These are phyloP conservation scores for Phrynocephalus forsythii DNA, from an alignment of 2,797 vertebrate species.

Conservation along the genomic window DNA sequence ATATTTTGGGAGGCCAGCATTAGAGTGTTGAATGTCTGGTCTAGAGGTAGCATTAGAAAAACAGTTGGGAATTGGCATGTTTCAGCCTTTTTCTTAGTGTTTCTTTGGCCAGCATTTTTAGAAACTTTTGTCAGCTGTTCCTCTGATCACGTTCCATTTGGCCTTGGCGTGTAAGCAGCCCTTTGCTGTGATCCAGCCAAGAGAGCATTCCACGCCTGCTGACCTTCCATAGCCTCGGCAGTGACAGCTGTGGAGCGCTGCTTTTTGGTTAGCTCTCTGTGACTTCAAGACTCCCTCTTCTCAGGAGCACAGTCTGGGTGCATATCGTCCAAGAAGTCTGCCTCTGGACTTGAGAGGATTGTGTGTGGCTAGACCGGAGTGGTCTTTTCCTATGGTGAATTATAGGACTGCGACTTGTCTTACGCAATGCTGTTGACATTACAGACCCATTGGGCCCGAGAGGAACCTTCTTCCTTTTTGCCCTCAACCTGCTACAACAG, in stretches of 20 bases:
- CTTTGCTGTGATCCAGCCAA: conserved; percentile 43
- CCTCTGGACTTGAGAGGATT: conserved; percentile 17
- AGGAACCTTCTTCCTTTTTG: conserved; percentile 75
- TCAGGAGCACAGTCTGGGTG: conserved; percentile 5
- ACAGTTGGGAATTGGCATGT: conserved; percentile 30
- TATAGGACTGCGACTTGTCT: conserved; percentile 83
- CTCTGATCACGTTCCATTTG: conserved; percentile 48
- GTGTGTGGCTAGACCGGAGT: not conserved
- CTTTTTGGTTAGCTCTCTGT: conserved; percentile 27
- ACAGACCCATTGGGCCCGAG: conserved; percentile 85
- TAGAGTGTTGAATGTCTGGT: not conserved
- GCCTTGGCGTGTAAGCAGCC: conserved; percentile 47
- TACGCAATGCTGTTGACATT: conserved; percentile 85
- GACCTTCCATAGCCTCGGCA: conserved; percentile 46
- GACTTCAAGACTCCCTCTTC: conserved; percentile 15
- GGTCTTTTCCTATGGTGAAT: conserved; percentile 82
- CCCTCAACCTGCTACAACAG: conserved; percentile 77
- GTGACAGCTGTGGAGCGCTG: conserved; percentile 37
- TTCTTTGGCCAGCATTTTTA: conserved; percentile 30
- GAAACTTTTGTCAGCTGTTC: conserved; percentile 48
- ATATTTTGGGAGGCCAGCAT: not conserved
- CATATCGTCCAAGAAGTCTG: conserved; percentile 18
- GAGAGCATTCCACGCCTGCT: conserved; percentile 44
- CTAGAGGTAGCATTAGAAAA: conserved; percentile 2
- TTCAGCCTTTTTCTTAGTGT: conserved; percentile 27